Conservation (phyloP, 2,113 vertebrate genomes). For the Stictonetta naevosa region DNA sequence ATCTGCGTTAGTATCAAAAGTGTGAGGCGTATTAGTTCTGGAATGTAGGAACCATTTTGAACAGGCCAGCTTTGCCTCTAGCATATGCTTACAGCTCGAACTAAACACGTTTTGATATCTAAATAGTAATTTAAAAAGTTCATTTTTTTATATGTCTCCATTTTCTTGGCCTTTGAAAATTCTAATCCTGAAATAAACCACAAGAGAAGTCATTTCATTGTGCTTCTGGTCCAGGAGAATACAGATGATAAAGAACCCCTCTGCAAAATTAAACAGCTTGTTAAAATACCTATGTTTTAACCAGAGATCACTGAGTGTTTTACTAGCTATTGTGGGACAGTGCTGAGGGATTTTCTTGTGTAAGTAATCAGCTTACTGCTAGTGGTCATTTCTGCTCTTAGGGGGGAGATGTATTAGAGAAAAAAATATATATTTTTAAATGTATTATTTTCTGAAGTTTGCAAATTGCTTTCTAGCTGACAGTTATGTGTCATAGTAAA, state of each 20-base stretch:
- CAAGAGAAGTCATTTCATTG: background rate
- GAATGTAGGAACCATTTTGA: background rate
- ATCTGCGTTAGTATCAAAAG: conserved; percentile 9
- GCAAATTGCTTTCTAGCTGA: background rate
- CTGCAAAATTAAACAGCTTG: background rate
- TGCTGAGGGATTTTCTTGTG: background rate
- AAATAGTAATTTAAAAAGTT: conserved; percentile 1
- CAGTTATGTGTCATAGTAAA: background rate
- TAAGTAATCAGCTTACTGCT: background rate
- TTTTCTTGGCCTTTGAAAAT: conserved; percentile 29
- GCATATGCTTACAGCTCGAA: background rate
- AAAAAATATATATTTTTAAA: background rate
- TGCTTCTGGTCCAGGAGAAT: background rate
- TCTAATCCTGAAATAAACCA: background rate
- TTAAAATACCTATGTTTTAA: background rate
- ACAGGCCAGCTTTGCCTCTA: conserved; percentile 6
- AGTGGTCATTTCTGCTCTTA: background rate
- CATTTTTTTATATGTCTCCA: background rate
- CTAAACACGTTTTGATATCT: conserved; percentile 37
- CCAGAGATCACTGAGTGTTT: background rate
- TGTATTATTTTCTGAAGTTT: background rate
- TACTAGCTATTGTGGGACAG: background rate
- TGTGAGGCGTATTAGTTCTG: conserved; percentile 7
- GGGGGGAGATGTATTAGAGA: background rate
- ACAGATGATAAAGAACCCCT: background rate